Conservation (phyloP, 2,888 invertebrate species). For the Ganaspis brasiliensis region DNA sequence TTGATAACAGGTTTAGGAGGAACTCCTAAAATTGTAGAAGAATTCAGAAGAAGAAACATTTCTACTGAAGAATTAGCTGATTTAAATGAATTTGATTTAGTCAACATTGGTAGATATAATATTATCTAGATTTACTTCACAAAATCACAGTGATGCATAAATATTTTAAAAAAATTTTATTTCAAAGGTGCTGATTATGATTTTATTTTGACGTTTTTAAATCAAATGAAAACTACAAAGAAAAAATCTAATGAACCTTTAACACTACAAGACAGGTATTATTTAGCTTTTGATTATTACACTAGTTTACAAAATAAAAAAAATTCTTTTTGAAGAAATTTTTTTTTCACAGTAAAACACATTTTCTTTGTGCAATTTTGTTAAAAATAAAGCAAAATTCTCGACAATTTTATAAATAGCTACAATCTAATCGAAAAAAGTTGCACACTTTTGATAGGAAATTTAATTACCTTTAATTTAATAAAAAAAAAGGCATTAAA, state of each 20-base stretch:
- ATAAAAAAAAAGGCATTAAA: too few species aligned
- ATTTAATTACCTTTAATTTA: too few species aligned
- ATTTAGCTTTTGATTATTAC: background rate
- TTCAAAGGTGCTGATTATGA: constrained; percentile 18
- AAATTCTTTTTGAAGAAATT: too few species aligned
- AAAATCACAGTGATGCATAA: too few species aligned
- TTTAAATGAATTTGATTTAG: constrained; percentile 53
- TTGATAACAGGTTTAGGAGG: constrained; percentile 52
- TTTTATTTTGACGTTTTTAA: constrained; percentile 2
- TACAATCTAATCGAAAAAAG: too few species aligned
- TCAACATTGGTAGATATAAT: constrained; percentile 47
- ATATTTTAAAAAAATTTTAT: background rate
- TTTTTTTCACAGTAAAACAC: too few species aligned
- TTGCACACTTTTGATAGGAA: too few species aligned
- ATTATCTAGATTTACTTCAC: background rate
- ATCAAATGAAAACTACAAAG: background rate
- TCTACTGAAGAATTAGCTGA: constrained; percentile 52
- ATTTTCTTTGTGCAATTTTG: too few species aligned
- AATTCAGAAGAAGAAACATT: constrained; percentile 50
- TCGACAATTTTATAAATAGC: too few species aligned
- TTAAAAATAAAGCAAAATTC: too few species aligned
- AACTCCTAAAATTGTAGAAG: constrained; percentile 45
- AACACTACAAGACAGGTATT: constrained; percentile 3
- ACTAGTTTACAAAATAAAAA: too few species aligned
- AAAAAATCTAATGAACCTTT: constrained; percentile 18